phyloP scores from a whole-genome alignment of 2,888 invertebrate species.

The Melanotus villosus region DNA sequence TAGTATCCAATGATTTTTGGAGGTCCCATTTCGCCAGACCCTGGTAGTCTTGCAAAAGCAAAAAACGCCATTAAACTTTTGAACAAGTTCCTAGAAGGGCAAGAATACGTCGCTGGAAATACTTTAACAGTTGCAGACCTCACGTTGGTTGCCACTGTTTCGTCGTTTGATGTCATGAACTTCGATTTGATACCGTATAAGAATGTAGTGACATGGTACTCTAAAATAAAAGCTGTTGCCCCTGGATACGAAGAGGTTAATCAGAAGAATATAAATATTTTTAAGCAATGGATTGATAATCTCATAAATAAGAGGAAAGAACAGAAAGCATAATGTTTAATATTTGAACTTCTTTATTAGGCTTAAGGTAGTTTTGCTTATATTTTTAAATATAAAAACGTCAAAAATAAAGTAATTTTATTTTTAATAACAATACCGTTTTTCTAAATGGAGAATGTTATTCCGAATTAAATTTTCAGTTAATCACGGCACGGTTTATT shows the following conservation, averaged over 20 bases:
- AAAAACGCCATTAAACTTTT: conserved; percentile 78
- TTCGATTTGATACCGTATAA: conserved; percentile 79
- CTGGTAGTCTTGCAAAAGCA: conserved; percentile 71
- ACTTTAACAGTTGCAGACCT: conserved; percentile 85
- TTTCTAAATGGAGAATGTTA: too few relatives aligned
- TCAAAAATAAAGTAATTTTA: too few relatives aligned
- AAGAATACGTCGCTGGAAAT: conserved; percentile 82
- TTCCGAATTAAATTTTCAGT: too few relatives aligned
- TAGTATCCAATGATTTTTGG: conserved; percentile 68
- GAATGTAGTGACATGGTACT: conserved; percentile 78
- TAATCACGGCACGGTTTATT: too few relatives aligned
- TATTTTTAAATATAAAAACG: too few relatives aligned
- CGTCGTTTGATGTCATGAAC: conserved; percentile 76
- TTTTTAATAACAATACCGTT: too few relatives aligned
- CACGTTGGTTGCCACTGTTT: conserved; percentile 76
- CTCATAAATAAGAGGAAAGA: too few relatives aligned
- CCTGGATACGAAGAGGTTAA: conserved; percentile 72
- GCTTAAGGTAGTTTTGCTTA: too few relatives aligned
- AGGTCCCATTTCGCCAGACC: conserved; percentile 53
- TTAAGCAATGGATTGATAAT: conserved; percentile 60
- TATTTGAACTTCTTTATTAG: too few relatives aligned
- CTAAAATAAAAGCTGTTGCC: conserved; percentile 72
- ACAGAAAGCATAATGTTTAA: too few relatives aligned
- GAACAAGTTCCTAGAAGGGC: conserved; percentile 80
- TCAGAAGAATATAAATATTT: conserved; percentile 59